These are phyloP conservation scores for Alviniconcha strummeri DNA, from an alignment of 2,888 invertebrate genomes.

Conservation along the genomic window DNA sequence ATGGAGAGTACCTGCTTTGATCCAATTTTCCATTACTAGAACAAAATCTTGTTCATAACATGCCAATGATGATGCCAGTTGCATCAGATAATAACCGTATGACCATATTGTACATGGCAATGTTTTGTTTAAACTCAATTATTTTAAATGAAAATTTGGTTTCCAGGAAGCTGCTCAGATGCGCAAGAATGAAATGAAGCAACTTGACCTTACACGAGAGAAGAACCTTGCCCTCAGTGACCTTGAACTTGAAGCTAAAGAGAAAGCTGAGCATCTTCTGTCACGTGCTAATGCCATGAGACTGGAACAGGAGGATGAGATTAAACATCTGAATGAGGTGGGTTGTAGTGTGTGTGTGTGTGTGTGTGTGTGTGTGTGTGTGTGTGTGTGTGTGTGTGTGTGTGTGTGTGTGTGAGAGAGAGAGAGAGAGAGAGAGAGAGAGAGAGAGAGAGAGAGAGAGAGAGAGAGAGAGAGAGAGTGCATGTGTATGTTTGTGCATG, in stretches of 20 bases:
- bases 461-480: no score
- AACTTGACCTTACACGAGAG: constrained; percentile 65
- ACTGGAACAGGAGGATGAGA: constrained; percentile 74
- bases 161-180: constrained; percentile 64
- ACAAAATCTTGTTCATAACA: no score
- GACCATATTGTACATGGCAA: no score
- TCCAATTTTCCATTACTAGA: no score
- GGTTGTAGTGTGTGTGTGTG: not conserved
- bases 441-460: no score
- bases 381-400: constrained; percentile 17
- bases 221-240: constrained; percentile 71
- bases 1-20: no score
- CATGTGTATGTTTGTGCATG: not conserved
- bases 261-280: constrained; percentile 70
- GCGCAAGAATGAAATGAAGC: constrained; percentile 69
- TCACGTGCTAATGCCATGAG: constrained; percentile 71
- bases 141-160: not conserved
- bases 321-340: constrained; percentile 73
- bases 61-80: no score
- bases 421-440: no score
- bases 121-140: no score
- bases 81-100: no score
- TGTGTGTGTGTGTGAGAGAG: not conserved
- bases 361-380: not conserved
- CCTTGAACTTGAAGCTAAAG: constrained; percentile 71